phyloP scores from a whole-genome alignment of 2,888 invertebrate genomes.

The Rhagophthalmus giganteus region DNA sequence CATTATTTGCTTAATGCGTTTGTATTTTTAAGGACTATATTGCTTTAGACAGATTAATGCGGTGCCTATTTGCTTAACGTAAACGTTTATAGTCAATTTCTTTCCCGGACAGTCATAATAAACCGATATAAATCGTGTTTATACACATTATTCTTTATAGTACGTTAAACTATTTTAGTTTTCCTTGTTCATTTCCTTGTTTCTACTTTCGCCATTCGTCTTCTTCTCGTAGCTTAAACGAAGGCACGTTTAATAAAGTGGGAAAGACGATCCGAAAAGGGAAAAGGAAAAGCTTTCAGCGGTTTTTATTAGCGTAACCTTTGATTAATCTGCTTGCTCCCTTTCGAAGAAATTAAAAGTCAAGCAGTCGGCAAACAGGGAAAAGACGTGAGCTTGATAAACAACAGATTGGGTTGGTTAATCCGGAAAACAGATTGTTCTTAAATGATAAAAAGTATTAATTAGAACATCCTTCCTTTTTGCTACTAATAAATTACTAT shows the following conservation, averaged over 20 bases:
- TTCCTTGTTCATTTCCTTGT: slow-evolving; percentile 11
- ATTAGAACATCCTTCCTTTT: slow-evolving; percentile 13
- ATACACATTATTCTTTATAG: no score
- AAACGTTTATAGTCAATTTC: no score
- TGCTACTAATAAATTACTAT: neutral
- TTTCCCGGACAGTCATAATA: no score
- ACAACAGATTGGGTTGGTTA: slow-evolving; percentile 18
- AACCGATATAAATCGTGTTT: no score
- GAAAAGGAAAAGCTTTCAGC: slow-evolving; percentile 12
- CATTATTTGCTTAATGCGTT: no score
- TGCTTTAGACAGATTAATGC: no score
- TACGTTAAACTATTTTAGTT: no score
- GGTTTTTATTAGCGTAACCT: slow-evolving; percentile 22
- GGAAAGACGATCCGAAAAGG: slow-evolving; percentile 3
- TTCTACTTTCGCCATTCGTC: slow-evolving; percentile 10
- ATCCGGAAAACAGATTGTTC: slow-evolving; percentile 15
- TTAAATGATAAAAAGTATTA: slow-evolving; percentile 19
- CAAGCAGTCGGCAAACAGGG: slow-evolving; percentile 16
- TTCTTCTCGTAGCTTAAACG: slow-evolving; percentile 12
- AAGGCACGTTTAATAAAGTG: slow-evolving; percentile 13
- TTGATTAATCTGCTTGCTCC: slow-evolving; percentile 21
- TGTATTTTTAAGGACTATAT: no score
- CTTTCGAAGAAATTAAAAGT: slow-evolving; percentile 25
- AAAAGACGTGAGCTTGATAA: slow-evolving; percentile 18
- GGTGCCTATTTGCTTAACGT: no score